phyloP scores from a whole-genome alignment of 2,888 invertebrate species.

The Parnassius apollo region DNA sequence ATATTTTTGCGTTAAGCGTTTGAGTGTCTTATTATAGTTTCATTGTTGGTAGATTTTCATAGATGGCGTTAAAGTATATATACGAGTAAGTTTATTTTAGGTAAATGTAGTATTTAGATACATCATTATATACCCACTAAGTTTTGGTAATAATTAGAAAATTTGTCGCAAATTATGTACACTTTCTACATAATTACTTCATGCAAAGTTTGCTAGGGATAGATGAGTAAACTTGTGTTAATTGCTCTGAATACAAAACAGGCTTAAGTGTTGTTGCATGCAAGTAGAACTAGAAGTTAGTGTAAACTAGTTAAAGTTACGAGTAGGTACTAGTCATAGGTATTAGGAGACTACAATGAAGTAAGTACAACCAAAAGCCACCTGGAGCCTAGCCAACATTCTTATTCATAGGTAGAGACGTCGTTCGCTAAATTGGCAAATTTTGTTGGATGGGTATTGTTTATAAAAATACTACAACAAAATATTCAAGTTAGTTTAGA shows the following conservation, averaged over 20 bases:
- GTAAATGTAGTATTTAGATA: too few relatives aligned
- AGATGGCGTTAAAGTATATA: too few relatives aligned
- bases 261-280: slow-evolving; percentile 11
- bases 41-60: too few relatives aligned
- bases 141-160: too few relatives aligned
- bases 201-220: neutral
- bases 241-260: neutral
- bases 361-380: slow-evolving; percentile 42
- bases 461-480: too few relatives aligned
- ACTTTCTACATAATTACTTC: neutral
- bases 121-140: too few relatives aligned
- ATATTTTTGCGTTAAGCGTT: too few relatives aligned
- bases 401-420: slow-evolving; percentile 49
- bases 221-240: neutral
- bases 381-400: slow-evolving; percentile 59
- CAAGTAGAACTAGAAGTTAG: slow-evolving; percentile 26
- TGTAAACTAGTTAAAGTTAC: slow-evolving; percentile 30
- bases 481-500: too few relatives aligned
- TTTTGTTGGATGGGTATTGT: slow-evolving; percentile 31
- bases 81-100: too few relatives aligned
- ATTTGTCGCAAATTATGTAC: neutral
- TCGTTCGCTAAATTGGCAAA: slow-evolving; percentile 55
- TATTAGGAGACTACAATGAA: slow-evolving; percentile 40
- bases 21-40: too few relatives aligned
- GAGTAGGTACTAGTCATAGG: slow-evolving; percentile 18